Base-by-base conservation (phyloP, 2,797 vertebrate genomes). In the Synanceia verrucosa region DNA sequence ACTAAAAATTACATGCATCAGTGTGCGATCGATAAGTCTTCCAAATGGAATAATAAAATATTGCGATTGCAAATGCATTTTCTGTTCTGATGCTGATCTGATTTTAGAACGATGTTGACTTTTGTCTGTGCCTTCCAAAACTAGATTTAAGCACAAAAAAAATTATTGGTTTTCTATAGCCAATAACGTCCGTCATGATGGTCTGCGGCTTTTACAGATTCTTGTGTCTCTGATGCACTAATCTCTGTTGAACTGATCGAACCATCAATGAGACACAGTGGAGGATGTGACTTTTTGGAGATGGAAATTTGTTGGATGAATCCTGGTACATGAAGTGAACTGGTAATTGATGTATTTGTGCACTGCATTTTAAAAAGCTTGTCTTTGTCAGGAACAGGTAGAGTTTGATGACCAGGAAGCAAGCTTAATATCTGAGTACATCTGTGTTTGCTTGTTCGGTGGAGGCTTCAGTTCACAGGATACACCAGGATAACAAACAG, bases 381-480 rank as follows among this genome's bases (percentile, higher is more conserved):
- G 10, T 63, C 43, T 51, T 71, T 2, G 9, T 72, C 29, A 48
- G 26, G 16, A 55, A 56, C 19, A 48, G 34, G n/a, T 53, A 59
- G 8, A 37, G 51, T 73, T 53, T 70, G 37, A 60, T 48, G 57
- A 51, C 2, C 18, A 64, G 51, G 50, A 57, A 26, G 36, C 9
- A 60, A 62, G 48, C 19, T 21, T 18, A 4, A 50, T 23, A 59
- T 66, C 39, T 51, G 39, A 26, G 18, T 63, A 19, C 16, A 26
- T 53, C 34, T 26, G 59, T 65, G 13, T 82, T 82, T 70, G 59
- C 36, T 41, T 26, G 26, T 50, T 41, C 19, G 39, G 69, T 58
- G 24, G 41, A 44, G 41, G 26, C 29, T 71, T 66, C 16, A 13
- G 66, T 79, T 75, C 5, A 61, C 31, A 63, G 36, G 24, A 50